These are phyloP conservation scores for Archegozetes longisetosus DNA, from an alignment of 1,140 invertebrate species.

Conservation along the genomic window DNA sequence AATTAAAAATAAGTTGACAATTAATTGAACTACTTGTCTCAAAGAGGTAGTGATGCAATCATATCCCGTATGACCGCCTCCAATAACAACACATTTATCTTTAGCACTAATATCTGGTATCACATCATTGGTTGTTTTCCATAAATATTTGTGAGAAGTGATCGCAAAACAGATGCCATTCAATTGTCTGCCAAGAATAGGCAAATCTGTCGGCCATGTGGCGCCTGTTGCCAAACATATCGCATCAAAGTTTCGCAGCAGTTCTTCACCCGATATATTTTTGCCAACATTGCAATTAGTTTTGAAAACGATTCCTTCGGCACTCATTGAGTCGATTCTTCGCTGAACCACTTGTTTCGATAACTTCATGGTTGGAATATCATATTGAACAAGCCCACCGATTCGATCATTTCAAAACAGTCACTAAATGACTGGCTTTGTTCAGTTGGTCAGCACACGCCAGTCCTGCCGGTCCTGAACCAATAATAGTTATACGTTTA, in stretches of 20 bases:
- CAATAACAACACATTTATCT: conserved; percentile 90
- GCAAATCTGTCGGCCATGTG: too few relatives aligned
- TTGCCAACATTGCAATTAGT: too few relatives aligned
- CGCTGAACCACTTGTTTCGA: too few relatives aligned
- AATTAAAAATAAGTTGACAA: conserved; percentile 3
- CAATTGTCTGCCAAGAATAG: too few relatives aligned
- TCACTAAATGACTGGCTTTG: too few relatives aligned
- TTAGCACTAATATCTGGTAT: conserved; percentile 74
- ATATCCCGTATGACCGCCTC: conserved; percentile 97
- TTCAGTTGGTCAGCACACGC: too few relatives aligned
- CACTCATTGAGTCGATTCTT: conserved; percentile 66
- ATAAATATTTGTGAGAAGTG: conserved; percentile 80
- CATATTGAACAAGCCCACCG: conserved; percentile 88
- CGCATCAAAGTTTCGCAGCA: too few relatives aligned
- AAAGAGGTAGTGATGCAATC: conserved; percentile 97
- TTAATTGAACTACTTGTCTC: conserved; percentile 57
- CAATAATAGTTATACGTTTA: too few relatives aligned
- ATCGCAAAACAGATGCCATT: conserved; percentile 96
- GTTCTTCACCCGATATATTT: too few relatives aligned
- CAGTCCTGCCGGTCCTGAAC: too few relatives aligned
- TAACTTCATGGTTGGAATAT: conserved; percentile 96
- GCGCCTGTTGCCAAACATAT: too few relatives aligned
- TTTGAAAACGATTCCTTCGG: conserved; percentile 84
- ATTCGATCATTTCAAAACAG: conserved; percentile 94
- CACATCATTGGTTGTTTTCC: too few relatives aligned